Base-by-base conservation (phyloP, 2,888 invertebrate genomes). In the Anorthoa munda region DNA sequence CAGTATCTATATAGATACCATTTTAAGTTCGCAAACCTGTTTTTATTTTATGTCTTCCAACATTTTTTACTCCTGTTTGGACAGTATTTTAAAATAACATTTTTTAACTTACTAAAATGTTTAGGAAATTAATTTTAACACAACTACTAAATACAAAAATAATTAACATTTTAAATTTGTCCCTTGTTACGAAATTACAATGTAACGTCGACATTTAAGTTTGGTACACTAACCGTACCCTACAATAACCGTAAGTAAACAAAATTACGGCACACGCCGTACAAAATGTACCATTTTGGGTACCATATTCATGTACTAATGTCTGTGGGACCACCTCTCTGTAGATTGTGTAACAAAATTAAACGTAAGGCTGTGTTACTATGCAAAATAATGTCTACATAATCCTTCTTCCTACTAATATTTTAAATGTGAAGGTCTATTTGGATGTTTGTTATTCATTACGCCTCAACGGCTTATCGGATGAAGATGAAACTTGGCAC, bases 251-350 rank as follows among this genome's bases (percentile, higher is more conserved):
- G 64, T 80, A 69, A 60, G 68, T 69, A 61, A 73, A 69, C 69
- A 66, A 80, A 72, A 80, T 84, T 71, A 79, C 61, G 58, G 72
- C 68, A 66, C 73, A 65, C 56, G 59, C 26, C 31, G 72, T 79
- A 61, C 70, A 73, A 82, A 79, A 75, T 71, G 74, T 82, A 68
- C 72, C 50, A 71, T 84, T 83, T 70, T 45, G 60, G 61, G 45
- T 64, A 48, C 50, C 68, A 78, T 73, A 45, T 77, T 60, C 56
- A 75, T 23, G 75, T 66, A 63, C 26, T 65, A 72, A 50, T 73
- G 71, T 50, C 55, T 71, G 53, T 59, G 50, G 63, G 23, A 58
- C 39, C 39, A 59, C 45, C 67, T 31, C 11, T 61, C 21, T 46
- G 64, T 31, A 26, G 15, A 55, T 68, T 68, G 72, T 59, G 51